Evolutionary conservation across 2,797 vertebrate genomes (phyloP).

Genomic region (Anniella stebbinsi): DNA sequence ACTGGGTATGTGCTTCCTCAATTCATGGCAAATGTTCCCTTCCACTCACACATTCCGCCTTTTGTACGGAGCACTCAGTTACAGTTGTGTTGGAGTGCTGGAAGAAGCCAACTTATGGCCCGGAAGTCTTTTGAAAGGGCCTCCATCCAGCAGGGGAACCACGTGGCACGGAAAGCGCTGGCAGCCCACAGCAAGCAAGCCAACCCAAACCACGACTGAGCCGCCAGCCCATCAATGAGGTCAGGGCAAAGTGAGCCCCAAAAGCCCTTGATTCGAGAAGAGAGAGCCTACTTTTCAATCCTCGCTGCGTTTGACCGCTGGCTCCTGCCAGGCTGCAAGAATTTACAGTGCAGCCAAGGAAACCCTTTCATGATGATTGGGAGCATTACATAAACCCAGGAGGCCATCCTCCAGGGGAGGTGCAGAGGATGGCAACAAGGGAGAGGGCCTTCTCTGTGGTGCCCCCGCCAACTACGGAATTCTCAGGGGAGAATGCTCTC

Average conservation of each 20-base stretch:
- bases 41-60: not conserved
- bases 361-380: conserved; percentile 32
- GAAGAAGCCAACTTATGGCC: not conserved
- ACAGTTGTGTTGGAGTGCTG: not conserved
- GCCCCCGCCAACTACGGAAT: too few species aligned
- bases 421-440: too few species aligned
- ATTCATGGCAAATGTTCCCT: not conserved
- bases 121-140: not conserved
- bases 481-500: too few species aligned
- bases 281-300: conserved; percentile 16
- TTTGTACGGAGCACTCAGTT: not conserved
- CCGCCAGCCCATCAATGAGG: not conserved
- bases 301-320: conserved; percentile 45
- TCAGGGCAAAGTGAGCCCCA: not conserved
- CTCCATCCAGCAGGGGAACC: not conserved
- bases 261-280: conserved; percentile 30
- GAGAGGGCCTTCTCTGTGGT: too few species aligned
- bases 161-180: not conserved
- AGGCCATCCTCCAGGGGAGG: too few species aligned
- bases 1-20: not conserved
- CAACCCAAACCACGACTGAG: not conserved
- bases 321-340: not conserved
- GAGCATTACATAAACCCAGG: not conserved
- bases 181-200: not conserved
- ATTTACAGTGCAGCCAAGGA: conserved; percentile 11